These are phyloP conservation scores for Hoplostethus atlanticus DNA, from an alignment of 2,797 vertebrate genomes.

Conservation along the genomic window DNA sequence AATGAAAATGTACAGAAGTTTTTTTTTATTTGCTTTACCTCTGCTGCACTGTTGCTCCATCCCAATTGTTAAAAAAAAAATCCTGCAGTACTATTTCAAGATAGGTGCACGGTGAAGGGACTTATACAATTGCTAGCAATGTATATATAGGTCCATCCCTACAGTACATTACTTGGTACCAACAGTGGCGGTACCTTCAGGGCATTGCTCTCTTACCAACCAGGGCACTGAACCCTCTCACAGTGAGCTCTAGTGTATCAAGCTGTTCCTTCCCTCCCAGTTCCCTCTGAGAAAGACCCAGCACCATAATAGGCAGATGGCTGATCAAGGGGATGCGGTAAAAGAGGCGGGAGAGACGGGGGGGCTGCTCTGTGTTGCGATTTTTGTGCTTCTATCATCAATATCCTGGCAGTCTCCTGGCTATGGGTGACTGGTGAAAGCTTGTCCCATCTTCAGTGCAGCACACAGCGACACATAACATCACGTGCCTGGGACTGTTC, in stretches of 20 bases:
- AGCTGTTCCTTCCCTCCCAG: constrained; percentile 28
- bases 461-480: constrained; percentile 43
- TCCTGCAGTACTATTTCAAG: constrained; percentile 7
- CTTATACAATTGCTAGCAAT: constrained; percentile 23
- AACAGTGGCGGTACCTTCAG: constrained; percentile 31
- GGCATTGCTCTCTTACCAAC: constrained; percentile 28
- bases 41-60: constrained; percentile 6
- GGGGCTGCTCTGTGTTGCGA: constrained; percentile 31
- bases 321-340: constrained; percentile 49
- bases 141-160: constrained; percentile 29
- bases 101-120: constrained; percentile 13
- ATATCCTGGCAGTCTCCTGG: constrained; percentile 65
- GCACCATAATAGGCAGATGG: constrained; percentile 62
- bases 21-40: too few relatives aligned
- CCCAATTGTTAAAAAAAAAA: neutral
- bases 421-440: constrained; percentile 70
- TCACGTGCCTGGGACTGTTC: constrained; percentile 41
- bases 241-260: constrained; percentile 52
- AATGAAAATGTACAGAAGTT: neutral
- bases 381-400: constrained; percentile 71
- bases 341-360: constrained; percentile 19
- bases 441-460: constrained; percentile 39
- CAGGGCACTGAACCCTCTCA: constrained; percentile 32
- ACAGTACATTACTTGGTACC: constrained; percentile 35
- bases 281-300: constrained; percentile 40